Evolutionary conservation across 2,888 invertebrate species (phyloP).

Genomic region (Buathra laborator): DNA sequence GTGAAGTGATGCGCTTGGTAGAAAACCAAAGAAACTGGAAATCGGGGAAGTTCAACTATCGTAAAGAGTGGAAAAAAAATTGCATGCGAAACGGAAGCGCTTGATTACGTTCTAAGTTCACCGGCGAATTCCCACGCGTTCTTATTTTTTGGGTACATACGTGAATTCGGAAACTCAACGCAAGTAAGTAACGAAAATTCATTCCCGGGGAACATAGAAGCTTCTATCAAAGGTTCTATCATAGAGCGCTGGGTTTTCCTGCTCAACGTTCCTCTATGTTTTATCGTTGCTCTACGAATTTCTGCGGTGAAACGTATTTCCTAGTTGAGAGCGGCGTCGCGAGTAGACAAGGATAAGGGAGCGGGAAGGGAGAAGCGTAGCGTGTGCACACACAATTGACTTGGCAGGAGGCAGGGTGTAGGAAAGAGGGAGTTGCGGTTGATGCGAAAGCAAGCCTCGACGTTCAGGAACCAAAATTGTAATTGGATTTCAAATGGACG

Average conservation of each 20-base stretch:
- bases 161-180: background rate
- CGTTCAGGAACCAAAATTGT: constrained; percentile 72
- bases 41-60: background rate
- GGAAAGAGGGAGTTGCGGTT: constrained; percentile 27
- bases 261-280: constrained; percentile 14
- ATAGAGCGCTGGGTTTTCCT: background rate
- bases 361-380: constrained; percentile 28
- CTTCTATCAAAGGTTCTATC: constrained; percentile 41
- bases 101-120: constrained; percentile 4
- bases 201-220: constrained; percentile 9
- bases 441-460: constrained; percentile 7
- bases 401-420: constrained; percentile 33
- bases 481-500: constrained; percentile 74
- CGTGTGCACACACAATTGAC: constrained; percentile 60
- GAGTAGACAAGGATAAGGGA: constrained; percentile 17
- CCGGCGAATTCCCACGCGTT: background rate
- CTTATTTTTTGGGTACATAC: background rate
- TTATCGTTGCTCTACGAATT: constrained; percentile 33
- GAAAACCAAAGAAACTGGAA: constrained; percentile 4
- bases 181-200: constrained; percentile 21
- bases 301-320: constrained; percentile 43
- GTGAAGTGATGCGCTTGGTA: constrained; percentile 7
- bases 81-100: background rate
- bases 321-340: constrained; percentile 1
- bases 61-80: constrained; percentile 14